Conservation (phyloP, 2,888 invertebrate genomes). For the Drosophila paracracens region DNA sequence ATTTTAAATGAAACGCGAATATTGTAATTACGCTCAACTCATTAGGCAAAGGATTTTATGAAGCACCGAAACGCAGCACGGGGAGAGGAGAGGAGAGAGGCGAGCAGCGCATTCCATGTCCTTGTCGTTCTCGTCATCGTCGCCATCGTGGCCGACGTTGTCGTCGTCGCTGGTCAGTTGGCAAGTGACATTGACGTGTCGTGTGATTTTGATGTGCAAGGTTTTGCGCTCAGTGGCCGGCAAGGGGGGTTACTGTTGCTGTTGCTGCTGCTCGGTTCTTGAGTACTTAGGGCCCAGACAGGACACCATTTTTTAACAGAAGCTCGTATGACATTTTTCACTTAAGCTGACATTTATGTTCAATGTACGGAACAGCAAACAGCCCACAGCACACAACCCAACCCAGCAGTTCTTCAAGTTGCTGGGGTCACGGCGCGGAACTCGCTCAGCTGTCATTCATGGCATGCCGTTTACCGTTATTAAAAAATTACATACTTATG, state of each 20-base stretch:
- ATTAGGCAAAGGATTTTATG: conserved; percentile 2
- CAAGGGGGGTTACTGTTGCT: conserved; percentile 35
- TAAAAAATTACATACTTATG: conserved; percentile 75
- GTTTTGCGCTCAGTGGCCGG: conserved; percentile 38
- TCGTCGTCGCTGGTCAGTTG: conserved; percentile 44
- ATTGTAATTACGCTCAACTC: conserved; percentile 19
- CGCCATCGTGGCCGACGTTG: background rate
- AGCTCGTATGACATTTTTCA: conserved; percentile 81
- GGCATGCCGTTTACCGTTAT: conserved; percentile 75
- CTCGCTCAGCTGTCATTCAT: conserved; percentile 78
- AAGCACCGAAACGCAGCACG: conserved; percentile 13
- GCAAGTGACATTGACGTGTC: conserved; percentile 66
- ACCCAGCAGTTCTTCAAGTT: conserved; percentile 13
- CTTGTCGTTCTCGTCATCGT: conserved; percentile 3
- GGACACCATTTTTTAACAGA: conserved; percentile 45
- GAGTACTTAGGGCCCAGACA: conserved; percentile 35
- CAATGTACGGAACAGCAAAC: conserved; percentile 39
- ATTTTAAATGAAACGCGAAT: background rate
- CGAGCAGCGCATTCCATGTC: conserved; percentile 1
- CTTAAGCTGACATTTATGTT: conserved; percentile 81
- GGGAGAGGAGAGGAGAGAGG: background rate
- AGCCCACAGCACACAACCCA: background rate
- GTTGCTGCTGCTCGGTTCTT: conserved; percentile 10
- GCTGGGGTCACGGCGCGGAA: conserved; percentile 39
- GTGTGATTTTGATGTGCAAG: conserved; percentile 70